Evolutionary conservation across 2,797 vertebrate genomes (phyloP), one percentile per base, ranked within the genome.

Genomic region (Eurystomus glaucurus): DNA sequence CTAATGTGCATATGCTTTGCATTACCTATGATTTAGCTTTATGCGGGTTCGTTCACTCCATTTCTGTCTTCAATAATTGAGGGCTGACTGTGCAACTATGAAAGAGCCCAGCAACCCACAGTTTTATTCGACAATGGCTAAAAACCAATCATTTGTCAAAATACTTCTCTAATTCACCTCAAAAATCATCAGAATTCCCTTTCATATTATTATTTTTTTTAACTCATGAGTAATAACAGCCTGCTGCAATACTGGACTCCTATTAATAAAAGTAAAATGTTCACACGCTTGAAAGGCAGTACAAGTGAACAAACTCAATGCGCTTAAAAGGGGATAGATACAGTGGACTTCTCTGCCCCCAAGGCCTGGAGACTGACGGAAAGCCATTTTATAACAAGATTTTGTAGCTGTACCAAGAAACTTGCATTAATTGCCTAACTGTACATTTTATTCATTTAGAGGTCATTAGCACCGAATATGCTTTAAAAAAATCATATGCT

Each of bases 241-340:
- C 35, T 95, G 45, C 52, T 95, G 31, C 35, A 74, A 71, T 46
- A 76, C 50, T 76, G 23, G 20, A 65, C 78, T 96, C 39, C 58
- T 88, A 76, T 93, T 94, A 85, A 95, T 93, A 69, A 55, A 97
- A 95, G 78, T 28, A 79, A 91, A 93, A 69, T 41, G 28, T 83
- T 86, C 81, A 93, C 41, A 72, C 46, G 31, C 62, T 95, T 94
- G 83, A 78, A 96, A 97, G 55, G 61, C 60, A 96, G 72, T 48
- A 60, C 21, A 91, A 88, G 25, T 61, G 83, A 96, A 85, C 52
- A 96, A 97, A 93, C 33, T 55, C 25, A 68, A 45, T 74, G 61
- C 20, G 9, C 46, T 90, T 85, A 94, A 85, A 91, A 80, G 57
- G 70, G 95, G 84, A 35, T 7, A 35, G 39, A 54, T 46, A 71